These are phyloP conservation scores for Spilarctia lutea DNA, from an alignment of 2,888 invertebrate species.

Conservation along the genomic window DNA sequence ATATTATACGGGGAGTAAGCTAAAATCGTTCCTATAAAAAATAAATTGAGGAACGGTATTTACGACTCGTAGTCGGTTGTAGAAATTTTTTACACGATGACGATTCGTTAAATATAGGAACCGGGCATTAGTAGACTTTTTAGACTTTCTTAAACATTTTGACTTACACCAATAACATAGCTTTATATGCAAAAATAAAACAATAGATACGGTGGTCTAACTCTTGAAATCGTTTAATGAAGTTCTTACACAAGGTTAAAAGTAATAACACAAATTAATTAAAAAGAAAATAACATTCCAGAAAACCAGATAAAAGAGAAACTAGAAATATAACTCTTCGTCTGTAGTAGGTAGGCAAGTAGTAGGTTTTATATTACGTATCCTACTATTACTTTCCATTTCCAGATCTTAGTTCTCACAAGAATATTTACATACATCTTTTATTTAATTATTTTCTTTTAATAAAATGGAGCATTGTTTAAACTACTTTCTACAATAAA, in stretches of 20 bases:
- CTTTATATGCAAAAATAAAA: too few relatives aligned
- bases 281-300: neutral
- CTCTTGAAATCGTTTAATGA: too few relatives aligned
- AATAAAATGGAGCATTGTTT: neutral
- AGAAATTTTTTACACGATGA: too few relatives aligned
- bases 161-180: neutral
- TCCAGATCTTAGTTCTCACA: neutral
- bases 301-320: neutral
- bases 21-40: too few relatives aligned
- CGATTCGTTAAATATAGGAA: too few relatives aligned
- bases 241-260: too few relatives aligned
- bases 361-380: neutral
- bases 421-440: neutral
- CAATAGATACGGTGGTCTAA: too few relatives aligned
- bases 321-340: neutral
- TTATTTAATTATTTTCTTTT: neutral
- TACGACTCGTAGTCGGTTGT: too few relatives aligned
- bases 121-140: too few relatives aligned
- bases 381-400: neutral
- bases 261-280: too few relatives aligned
- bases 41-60: too few relatives aligned
- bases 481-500: neutral
- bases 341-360: neutral
- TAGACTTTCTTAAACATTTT: neutral
- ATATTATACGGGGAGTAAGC: too few relatives aligned